Conservation (phyloP, 2,888 invertebrate species). For the Lutraria lutraria region DNA sequence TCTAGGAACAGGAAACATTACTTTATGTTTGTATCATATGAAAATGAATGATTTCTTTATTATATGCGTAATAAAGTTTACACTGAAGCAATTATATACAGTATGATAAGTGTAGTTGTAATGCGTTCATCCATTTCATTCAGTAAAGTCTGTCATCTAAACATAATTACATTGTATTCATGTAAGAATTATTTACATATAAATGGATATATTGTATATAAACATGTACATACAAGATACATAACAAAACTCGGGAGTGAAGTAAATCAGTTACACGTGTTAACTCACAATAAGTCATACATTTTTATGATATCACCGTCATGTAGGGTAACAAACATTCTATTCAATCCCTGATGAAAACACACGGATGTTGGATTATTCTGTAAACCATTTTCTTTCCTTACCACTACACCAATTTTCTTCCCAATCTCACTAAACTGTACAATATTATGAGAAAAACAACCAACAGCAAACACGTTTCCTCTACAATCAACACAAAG, state of each 20-base stretch:
- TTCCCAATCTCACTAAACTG: background rate
- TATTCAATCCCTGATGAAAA: slow-evolving; percentile 2
- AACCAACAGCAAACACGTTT: slow-evolving; percentile 28
- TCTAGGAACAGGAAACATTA: no score
- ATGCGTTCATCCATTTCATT: no score
- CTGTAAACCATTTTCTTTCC: background rate
- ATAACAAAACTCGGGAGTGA: no score
- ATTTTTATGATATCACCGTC: background rate
- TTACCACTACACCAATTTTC: background rate
- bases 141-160: background rate
- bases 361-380: background rate
- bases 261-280: background rate
- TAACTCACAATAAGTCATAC: background rate
- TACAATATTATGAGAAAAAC: slow-evolving; percentile 1
- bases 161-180: background rate
- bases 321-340: background rate
- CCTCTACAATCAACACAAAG: slow-evolving; percentile 16
- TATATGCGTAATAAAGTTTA: no score
- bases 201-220: background rate
- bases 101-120: no score
- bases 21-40: no score
- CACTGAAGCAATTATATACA: no score
- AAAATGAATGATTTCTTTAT: no score
- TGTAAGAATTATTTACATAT: background rate
- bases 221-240: no score